These are phyloP conservation scores for Aphelenchoides besseyi DNA, from an alignment of 1,140 invertebrate genomes.

Conservation along the genomic window DNA sequence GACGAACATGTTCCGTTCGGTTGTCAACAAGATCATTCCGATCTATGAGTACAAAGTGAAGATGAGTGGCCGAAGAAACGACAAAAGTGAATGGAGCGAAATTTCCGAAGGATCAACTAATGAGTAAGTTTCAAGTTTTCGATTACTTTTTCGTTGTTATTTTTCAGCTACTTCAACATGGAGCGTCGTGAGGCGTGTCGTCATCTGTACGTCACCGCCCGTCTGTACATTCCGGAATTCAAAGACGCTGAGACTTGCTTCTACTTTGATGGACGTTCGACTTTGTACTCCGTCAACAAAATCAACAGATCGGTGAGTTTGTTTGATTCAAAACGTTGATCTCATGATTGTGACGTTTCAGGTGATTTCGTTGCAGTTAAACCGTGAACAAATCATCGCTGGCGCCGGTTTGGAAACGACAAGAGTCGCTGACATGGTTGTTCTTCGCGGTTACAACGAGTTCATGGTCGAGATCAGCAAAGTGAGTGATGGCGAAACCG, in stretches of 20 bases:
- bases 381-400: not conserved
- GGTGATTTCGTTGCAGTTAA: not conserved
- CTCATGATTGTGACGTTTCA: not conserved
- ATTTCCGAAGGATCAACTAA: not conserved
- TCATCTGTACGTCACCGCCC: not conserved
- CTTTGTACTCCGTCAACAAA: not conserved
- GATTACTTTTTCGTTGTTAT: not conserved
- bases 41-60: not conserved
- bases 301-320: not conserved
- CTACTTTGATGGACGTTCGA: not conserved
- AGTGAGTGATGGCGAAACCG: not conserved
- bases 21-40: not conserved
- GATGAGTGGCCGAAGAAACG: not conserved
- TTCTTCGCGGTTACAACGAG: not conserved
- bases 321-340: not conserved
- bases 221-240: not conserved
- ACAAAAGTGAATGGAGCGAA: not conserved
- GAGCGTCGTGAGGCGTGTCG: not conserved
- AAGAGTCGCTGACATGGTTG: not conserved
- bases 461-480: not conserved
- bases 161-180: conserved; percentile 1
- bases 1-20: not conserved
- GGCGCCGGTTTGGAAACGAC: no score
- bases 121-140: not conserved
- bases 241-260: not conserved